Evolutionary conservation across 2,888 invertebrate species (phyloP).

Genomic region (Drosophila infuscata): DNA sequence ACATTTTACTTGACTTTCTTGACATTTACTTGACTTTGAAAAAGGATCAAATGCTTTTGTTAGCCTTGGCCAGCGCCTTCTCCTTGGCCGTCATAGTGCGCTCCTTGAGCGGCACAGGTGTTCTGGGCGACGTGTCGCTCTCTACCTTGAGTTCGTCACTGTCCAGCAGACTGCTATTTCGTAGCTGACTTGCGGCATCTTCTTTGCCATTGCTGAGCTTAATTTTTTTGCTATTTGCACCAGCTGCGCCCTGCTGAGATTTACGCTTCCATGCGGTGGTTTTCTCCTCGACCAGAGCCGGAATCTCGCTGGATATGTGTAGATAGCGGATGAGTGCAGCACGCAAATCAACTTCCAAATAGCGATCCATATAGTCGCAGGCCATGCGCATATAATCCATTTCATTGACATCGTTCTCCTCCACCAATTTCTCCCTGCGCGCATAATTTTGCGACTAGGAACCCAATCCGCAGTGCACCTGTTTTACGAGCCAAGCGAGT

Average conservation of each 20-base stretch:
- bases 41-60: constrained; percentile 92
- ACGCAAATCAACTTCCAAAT: constrained; percentile 89
- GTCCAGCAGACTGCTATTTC: constrained; percentile 67
- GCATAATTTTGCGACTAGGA: constrained; percentile 92
- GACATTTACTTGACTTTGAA: constrained; percentile 86
- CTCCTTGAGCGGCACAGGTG: constrained; percentile 70
- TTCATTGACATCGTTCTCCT: constrained; percentile 84
- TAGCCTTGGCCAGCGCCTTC: constrained; percentile 89
- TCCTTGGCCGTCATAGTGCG: constrained; percentile 89
- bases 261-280: constrained; percentile 86
- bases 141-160: constrained; percentile 51
- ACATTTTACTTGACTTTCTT: no score
- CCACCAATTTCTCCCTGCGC: constrained; percentile 86
- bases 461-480: constrained; percentile 90
- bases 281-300: constrained; percentile 85
- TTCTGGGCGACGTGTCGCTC: constrained; percentile 29
- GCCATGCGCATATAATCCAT: constrained; percentile 86
- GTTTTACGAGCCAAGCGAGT: constrained; percentile 88
- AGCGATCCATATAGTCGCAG: constrained; percentile 92
- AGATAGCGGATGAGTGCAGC: constrained; percentile 88
- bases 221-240: constrained; percentile 85
- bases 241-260: constrained; percentile 82
- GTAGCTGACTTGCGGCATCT: constrained; percentile 84
- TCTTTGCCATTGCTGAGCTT: constrained; percentile 73
- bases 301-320: constrained; percentile 84